Base-by-base conservation (phyloP, 2,797 vertebrate genomes). In the Coluber constrictor region DNA sequence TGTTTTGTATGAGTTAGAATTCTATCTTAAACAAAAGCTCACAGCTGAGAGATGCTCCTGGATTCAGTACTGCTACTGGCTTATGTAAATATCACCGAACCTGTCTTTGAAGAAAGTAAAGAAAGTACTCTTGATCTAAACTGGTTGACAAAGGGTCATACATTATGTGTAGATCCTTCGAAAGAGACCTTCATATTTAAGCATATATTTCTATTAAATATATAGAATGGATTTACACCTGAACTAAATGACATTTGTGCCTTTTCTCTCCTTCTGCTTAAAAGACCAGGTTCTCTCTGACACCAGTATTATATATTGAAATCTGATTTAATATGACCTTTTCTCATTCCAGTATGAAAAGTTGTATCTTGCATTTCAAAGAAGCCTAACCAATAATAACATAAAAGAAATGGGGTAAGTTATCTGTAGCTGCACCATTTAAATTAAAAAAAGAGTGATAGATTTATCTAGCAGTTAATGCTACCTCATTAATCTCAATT, bases 281-380 rank as follows among this genome's bases (percentile, higher is more conserved):
- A 79, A 79, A 43, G 74, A 63, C 20, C 89, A 92, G 59, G 90
- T 92, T 1, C 92, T 90, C n/a, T 92, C 29, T 89, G 16, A 37
- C 8, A 54, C 63, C 87, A 92, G 92, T 92, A 90, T 27, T 92
- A 20, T 70, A 37, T 88, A 94, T 93, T 96, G 94, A 32, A 95
- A 93, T 93, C 87, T 95, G 88, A 88, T 94, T 94, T 88, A 88
- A 57, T 54, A 51, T 93, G 37, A 1, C 79, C 0, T 95, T 23
- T 96, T 97, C 95, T 89, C 60, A 54, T 97, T 96, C 54, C 97
- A 99, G 99, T 98, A 98, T 97, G 98, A 99, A 95, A 98, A 98
- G 94, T 97, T 99, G 96, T 98, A 98, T 91, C 96, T 98, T 96
- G 99, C 99, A 63, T 98, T 99, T 96, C 98, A 98, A 92, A 98